Evolutionary conservation across 2,888 invertebrate genomes (phyloP).

Genomic region (Apeira syringaria): DNA sequence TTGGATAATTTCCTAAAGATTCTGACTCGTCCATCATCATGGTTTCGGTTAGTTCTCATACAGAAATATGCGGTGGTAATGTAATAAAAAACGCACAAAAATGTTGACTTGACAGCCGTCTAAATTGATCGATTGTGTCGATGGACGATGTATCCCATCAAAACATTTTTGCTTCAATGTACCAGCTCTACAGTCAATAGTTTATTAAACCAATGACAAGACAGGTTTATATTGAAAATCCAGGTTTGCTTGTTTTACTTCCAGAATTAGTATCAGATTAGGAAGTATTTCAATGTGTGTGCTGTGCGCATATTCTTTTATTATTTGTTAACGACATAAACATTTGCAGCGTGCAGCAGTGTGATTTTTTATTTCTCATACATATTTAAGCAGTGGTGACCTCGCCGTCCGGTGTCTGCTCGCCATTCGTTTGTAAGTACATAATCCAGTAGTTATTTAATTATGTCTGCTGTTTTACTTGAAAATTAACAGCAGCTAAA

Average conservation of each 20-base stretch:
- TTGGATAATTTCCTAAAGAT: too few species aligned
- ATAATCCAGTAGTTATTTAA: constrained; percentile 7
- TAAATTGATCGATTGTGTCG: too few species aligned
- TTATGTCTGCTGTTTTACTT: constrained; percentile 51
- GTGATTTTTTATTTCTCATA: constrained; percentile 48
- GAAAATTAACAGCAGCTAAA: constrained; percentile 69
- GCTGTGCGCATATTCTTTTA: neutral
- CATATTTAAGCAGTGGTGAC: constrained; percentile 56
- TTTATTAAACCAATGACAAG: constrained; percentile 28
- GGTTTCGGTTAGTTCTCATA: too few species aligned
- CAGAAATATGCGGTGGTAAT: too few species aligned
- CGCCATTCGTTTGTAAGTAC: constrained; percentile 4
- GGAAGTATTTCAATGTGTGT: neutral
- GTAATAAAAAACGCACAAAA: too few species aligned
- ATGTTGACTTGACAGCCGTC: too few species aligned
- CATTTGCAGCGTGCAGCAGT: constrained; percentile 23
- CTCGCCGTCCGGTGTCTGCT: constrained; percentile 34
- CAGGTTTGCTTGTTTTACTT: constrained; percentile 31
- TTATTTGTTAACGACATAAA: constrained; percentile 17
- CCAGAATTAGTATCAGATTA: too few species aligned
- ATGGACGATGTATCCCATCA: too few species aligned
- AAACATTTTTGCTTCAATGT: too few species aligned
- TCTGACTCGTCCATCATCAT: too few species aligned
- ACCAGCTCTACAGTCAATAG: constrained; percentile 26
- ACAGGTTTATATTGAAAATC: too few species aligned